Conservation (phyloP, 2,797 vertebrate genomes). For the Nannoperca obscura region DNA sequence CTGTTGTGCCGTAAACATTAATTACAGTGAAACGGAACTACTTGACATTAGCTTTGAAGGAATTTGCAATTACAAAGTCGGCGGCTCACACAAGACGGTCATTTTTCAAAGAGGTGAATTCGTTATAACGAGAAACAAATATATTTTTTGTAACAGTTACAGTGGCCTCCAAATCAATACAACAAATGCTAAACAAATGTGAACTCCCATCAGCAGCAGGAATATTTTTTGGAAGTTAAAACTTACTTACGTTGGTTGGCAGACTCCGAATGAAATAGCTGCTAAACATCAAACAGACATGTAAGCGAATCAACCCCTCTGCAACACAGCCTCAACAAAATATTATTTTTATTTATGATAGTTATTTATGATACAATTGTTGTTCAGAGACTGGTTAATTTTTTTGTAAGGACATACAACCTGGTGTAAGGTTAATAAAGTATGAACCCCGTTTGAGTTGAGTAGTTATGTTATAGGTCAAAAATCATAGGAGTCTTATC, state of each 20-base stretch:
- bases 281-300: background rate
- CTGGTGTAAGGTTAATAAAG: too few species aligned
- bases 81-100: background rate
- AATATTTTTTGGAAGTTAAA: background rate
- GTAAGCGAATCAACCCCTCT: background rate
- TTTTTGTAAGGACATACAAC: background rate
- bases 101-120: background rate
- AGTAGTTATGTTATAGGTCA: background rate
- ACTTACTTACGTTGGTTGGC: background rate
- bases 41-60: background rate
- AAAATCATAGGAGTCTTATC: too few species aligned
- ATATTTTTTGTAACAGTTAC: background rate
- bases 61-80: background rate
- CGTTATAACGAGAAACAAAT: background rate
- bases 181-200: background rate
- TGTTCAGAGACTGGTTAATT: background rate
- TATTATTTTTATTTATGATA: too few species aligned
- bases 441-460: background rate
- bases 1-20: background rate
- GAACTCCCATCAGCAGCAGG: background rate
- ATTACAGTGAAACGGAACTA: background rate
- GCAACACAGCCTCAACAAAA: background rate
- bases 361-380: background rate
- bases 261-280: background rate
- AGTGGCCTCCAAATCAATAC: background rate